Conservation (phyloP, 2,797 vertebrate species). For the Enteromius anoplus region DNA sequence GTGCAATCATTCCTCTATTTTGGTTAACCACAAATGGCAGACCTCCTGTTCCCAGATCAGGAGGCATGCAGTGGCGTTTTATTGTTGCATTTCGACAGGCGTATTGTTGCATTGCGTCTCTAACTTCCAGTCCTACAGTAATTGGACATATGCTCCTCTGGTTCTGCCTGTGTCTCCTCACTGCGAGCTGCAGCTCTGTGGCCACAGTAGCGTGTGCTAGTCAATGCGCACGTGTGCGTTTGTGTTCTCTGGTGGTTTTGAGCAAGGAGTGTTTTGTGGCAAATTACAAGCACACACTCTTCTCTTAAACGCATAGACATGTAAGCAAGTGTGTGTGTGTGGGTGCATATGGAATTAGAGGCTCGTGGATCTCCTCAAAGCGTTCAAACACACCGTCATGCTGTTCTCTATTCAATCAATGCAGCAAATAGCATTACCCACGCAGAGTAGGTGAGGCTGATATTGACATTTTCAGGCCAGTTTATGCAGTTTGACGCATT, state of each 20-base stretch:
- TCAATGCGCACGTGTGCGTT: conserved; percentile 4
- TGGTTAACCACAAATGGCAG: conserved; percentile 89
- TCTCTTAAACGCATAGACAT: conserved; percentile 22
- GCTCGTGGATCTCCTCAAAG: conserved; percentile 47
- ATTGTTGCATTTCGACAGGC: conserved; percentile 73
- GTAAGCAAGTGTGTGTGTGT: conserved; percentile 47
- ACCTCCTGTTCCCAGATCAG: conserved; percentile 82
- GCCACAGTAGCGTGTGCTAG: conserved; percentile 35
- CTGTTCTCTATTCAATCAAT: conserved; percentile 47
- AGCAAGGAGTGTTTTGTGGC: conserved; percentile 32
- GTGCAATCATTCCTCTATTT: conserved; percentile 96
- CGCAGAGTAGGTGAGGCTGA: conserved; percentile 49
- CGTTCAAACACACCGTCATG: conserved; percentile 36
- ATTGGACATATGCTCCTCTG: conserved; percentile 84
- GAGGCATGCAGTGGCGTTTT: conserved; percentile 78
- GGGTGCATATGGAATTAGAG: conserved; percentile 48
- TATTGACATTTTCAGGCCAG: conserved; percentile 45
- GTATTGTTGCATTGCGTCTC: conserved; percentile 68
- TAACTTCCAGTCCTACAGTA: conserved; percentile 77
- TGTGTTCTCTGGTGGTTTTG: conserved; percentile 37
- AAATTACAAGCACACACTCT: conserved; percentile 37
- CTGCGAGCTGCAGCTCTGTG: conserved; percentile 31
- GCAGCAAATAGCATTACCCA: conserved; percentile 45
- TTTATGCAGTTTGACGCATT: conserved; percentile 63
- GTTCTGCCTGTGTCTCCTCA: conserved; percentile 67